Evolutionary conservation across 53 echinoderm and acorn worm genomes (phyloP).

Genomic region (Holothuria leucospilota): DNA sequence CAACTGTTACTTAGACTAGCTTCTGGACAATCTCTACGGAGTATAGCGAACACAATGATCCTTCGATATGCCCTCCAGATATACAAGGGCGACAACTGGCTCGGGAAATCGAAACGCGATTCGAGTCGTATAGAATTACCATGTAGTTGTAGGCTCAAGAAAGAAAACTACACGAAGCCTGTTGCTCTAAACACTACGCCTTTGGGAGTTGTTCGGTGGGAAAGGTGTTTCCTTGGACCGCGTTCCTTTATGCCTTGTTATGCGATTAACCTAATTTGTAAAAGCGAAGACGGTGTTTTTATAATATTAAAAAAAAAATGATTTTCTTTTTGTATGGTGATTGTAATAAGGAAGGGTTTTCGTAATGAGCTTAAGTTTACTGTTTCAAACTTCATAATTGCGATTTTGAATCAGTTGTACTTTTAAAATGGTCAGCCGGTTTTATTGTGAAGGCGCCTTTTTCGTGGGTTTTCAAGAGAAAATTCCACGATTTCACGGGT

Average conservation of each 20-base stretch:
- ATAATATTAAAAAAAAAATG: too few relatives aligned
- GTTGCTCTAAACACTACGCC: slow-evolving; percentile 32
- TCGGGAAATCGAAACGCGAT: slow-evolving; percentile 33
- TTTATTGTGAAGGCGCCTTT: too few relatives aligned
- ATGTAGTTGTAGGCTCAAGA: neutral
- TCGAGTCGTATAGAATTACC: slow-evolving; percentile 35
- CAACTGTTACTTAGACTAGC: too few relatives aligned
- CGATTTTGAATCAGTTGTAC: too few relatives aligned
- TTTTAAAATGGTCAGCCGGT: too few relatives aligned
- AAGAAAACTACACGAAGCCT: slow-evolving; percentile 14
- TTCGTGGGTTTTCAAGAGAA: too few relatives aligned
- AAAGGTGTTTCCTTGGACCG: slow-evolving; percentile 27
- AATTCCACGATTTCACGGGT: too few relatives aligned
- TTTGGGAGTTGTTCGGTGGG: slow-evolving; percentile 23
- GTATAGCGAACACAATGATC: slow-evolving; percentile 4
- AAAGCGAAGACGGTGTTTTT: neutral
- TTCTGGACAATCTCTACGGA: too few relatives aligned
- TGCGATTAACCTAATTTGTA: slow-evolving; percentile 38
- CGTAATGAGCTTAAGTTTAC: too few relatives aligned
- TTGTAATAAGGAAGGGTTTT: too few relatives aligned
- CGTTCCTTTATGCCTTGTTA: slow-evolving; percentile 2
- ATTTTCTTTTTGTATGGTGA: too few relatives aligned
- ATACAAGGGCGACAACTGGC: slow-evolving; percentile 17
- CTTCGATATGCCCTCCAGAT: slow-evolving; percentile 27
- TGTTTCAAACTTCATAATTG: too few relatives aligned